Evolutionary conservation across 2,888 invertebrate genomes (phyloP), one percentile per base, ranked within the genome.

Genomic region (Epinotia ramella): DNA sequence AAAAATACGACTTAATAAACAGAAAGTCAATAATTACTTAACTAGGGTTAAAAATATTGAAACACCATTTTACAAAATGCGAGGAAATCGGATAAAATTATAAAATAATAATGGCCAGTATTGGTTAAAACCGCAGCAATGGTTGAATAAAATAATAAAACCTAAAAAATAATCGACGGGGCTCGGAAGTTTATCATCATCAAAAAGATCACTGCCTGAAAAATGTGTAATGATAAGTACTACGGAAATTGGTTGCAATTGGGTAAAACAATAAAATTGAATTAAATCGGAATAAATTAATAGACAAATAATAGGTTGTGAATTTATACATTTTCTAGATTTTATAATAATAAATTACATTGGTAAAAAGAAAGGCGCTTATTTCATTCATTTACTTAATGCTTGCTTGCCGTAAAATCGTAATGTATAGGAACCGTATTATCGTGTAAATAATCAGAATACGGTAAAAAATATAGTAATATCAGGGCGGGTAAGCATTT

Each of bases 321-420:
- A 94, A 92, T 93, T 93, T 94, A 91, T 92, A 93, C 92, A 94
- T 92, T 94, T 94, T 93, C 89, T 93, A 93, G 93, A 91, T 91
- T 93, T 92, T 92, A 92, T 92, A 91, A 89, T 87, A 89, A 88
- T 84, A 82, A 85, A 85, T 81, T 81, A 84, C 85, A 81, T 79
- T 84, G 84, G 82, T 83, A 83, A 85, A 84, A 81, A 84, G 84
- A 80, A 77, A 82, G 79, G 69, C 77, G 68, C 80, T 79, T 88
- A 86, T 78, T 75, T 76, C 53, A 81, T 87, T 87, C 84, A 81
- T 81, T 86, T n/a, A n/a, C n/a, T n/a, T 81, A 80, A 82, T 76
- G 88, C 87, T 89, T 87, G 90, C 88, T 88, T 88, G 87, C 85
- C 79, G 80, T 81, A 81, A 77, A 64, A 76, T 63, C 73, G 18